These are phyloP conservation scores for Drosophila pallidifrons DNA, from an alignment of 1,140 invertebrate genomes.

Conservation along the genomic window DNA sequence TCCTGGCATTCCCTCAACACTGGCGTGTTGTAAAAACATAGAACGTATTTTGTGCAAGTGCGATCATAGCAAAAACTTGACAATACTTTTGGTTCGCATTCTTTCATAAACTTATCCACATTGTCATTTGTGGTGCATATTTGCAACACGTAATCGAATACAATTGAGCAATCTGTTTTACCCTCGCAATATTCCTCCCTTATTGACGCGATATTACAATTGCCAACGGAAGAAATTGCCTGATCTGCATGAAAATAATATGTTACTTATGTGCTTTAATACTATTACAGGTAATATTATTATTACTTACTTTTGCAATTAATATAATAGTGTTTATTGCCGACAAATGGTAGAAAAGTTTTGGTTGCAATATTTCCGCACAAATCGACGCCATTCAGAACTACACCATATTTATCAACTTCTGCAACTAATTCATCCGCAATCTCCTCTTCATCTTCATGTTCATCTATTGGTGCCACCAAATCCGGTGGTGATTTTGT, in stretches of 20 bases:
- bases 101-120: slow-evolving; percentile 27
- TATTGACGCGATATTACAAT: background rate
- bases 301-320: slow-evolving; percentile 41
- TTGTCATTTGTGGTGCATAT: slow-evolving; percentile 17
- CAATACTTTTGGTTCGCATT: slow-evolving; percentile 13
- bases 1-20: slow-evolving; percentile 70
- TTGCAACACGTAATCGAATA: slow-evolving; percentile 50
- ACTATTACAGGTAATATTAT: background rate
- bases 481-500: background rate
- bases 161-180: slow-evolving; percentile 12
- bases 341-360: slow-evolving; percentile 48
- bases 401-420: slow-evolving; percentile 2
- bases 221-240: background rate
- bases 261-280: background rate
- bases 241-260: background rate
- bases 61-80: slow-evolving; percentile 70
- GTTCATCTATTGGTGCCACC: slow-evolving; percentile 43
- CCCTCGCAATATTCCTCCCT: background rate
- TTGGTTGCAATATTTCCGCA: slow-evolving; percentile 53
- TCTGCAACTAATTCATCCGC: slow-evolving; percentile 2
- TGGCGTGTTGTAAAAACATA: slow-evolving; percentile 66
- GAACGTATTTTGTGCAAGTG: slow-evolving; percentile 78
- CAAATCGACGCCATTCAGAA: slow-evolving; percentile 37
- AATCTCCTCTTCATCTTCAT: background rate
- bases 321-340: slow-evolving; percentile 47